Percentiles rank a stretch among this genome's conserved stretches.
Evolutionary conservation across 2,113 vertebrate species (phyloP).

Genomic region (Rhinogobius similis): DNA sequence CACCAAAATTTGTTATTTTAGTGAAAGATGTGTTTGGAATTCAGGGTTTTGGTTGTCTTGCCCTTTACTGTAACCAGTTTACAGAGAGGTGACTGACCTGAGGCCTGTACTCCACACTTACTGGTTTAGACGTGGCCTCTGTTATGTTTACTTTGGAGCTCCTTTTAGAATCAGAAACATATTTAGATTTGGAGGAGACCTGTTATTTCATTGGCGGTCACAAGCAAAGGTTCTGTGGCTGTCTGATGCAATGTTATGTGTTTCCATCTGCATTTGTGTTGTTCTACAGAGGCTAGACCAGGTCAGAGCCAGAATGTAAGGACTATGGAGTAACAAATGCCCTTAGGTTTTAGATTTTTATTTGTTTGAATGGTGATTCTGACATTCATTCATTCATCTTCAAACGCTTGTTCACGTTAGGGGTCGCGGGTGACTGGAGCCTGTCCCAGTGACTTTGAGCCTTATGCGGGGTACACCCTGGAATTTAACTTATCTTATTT

Average conservation of each 20-base stretch:
- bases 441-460: no score
- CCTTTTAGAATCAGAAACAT: constrained; percentile 72
- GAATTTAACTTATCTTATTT: no score
- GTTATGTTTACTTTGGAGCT: constrained; percentile 71
- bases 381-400: no score
- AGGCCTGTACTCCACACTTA: constrained; percentile 66
- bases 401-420: no score
- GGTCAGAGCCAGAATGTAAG: constrained; percentile 50
- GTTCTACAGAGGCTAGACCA: constrained; percentile 43
- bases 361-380: no score
- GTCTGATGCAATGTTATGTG: constrained; percentile 68
- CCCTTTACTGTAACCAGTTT: constrained; percentile 62
- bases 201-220: constrained; percentile 74
- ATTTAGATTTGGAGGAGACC: constrained; percentile 73
- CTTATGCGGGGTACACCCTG: no score
- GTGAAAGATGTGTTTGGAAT: constrained; percentile 59
- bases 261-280: constrained; percentile 2
- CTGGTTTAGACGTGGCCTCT: constrained; percentile 61
- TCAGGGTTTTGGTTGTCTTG: constrained; percentile 34
- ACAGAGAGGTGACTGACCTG: constrained; percentile 64
- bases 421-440: no score
- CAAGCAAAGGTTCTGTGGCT: constrained; percentile 49
- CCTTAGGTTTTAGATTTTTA: no score
- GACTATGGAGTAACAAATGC: constrained; percentile 25
- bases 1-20: constrained; percentile 58